phyloP scores from a whole-genome alignment of 2,113 vertebrate genomes.

The Capra hircus region DNA sequence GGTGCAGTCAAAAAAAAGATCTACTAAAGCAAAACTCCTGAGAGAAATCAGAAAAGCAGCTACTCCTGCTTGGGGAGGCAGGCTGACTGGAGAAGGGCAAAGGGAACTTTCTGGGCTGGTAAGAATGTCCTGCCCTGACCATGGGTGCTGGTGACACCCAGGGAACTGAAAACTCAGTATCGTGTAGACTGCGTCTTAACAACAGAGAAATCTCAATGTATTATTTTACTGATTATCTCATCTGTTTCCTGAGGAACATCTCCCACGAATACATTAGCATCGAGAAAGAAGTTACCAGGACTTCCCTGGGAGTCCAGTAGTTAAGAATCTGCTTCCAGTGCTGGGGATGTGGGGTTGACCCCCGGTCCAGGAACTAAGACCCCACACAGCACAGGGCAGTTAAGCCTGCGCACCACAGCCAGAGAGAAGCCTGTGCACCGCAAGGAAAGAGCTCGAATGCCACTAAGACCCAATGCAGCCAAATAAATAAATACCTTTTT shows the following conservation, averaged over 20 bases:
- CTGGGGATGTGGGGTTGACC: background rate
- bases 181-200: accelerated
- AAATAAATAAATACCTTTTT: background rate
- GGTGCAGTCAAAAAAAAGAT: background rate
- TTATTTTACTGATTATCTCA: background rate
- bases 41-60: background rate
- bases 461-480: background rate
- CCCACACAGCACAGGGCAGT: background rate
- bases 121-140: background rate
- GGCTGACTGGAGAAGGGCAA: background rate
- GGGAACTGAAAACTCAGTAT: background rate
- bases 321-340: background rate
- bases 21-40: background rate
- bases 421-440: accelerated
- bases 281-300: background rate
- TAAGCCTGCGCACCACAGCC: background rate
- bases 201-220: background rate
- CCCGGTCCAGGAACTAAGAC: background rate
- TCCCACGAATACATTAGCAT: background rate
- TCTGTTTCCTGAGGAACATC: background rate
- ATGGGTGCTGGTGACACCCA: background rate
- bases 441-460: background rate
- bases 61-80: no score
- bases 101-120: background rate
- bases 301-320: background rate